phyloP scores from a whole-genome alignment of 1,140 invertebrate species.

The Lucilia cuprina region DNA sequence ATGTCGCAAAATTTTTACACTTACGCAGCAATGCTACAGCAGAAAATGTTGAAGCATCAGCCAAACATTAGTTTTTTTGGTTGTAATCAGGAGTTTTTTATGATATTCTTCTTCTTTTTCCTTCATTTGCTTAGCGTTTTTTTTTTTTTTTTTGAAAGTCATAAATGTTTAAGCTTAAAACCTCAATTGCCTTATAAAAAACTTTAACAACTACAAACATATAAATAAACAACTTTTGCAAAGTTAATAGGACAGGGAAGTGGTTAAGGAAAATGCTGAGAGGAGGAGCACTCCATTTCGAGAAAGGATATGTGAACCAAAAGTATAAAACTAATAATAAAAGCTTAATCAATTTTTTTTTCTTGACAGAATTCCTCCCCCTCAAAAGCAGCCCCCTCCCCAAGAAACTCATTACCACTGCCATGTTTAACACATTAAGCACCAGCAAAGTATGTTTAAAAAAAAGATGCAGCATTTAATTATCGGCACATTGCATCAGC shows the following conservation, averaged over 20 bases:
- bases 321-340: too few species aligned
- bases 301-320: too few species aligned
- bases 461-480: background rate
- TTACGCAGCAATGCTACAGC: background rate
- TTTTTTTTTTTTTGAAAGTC: background rate
- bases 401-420: background rate
- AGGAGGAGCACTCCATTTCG: too few species aligned
- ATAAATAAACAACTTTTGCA: background rate
- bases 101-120: background rate
- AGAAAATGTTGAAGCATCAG: background rate
- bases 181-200: background rate
- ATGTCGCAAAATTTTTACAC: background rate
- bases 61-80: background rate
- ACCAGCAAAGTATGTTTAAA: too few species aligned
- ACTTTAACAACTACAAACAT: background rate
- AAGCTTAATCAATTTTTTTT: too few species aligned
- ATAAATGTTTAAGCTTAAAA: conserved; percentile 15
- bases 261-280: background rate
- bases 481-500: conserved; percentile 16
- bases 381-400: too few species aligned
- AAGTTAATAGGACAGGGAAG: background rate
- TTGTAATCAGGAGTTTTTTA: background rate
- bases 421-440: background rate
- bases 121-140: too few species aligned
- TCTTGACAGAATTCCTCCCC: too few species aligned